Evolutionary conservation across 2,797 vertebrate species (phyloP).

Genomic region (Kryptolebias ocellatus): DNA sequence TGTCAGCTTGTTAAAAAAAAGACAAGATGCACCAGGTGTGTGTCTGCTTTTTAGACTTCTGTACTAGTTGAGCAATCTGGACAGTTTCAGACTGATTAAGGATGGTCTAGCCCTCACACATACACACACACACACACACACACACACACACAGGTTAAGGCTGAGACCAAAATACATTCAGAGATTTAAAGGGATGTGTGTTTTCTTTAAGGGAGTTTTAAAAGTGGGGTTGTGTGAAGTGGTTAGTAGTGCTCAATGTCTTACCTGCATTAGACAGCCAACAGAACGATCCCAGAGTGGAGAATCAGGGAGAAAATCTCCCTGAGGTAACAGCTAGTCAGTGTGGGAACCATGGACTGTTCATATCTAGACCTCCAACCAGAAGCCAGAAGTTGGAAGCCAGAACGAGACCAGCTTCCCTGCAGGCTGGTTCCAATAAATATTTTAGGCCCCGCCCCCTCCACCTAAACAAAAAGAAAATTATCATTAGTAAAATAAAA

Average conservation of each 20-base stretch:
- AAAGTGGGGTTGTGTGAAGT: not conserved
- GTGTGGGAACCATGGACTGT: not conserved
- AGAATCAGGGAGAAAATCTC: not conserved
- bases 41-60: not conserved
- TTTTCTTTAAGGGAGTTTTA: not conserved
- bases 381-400: no score
- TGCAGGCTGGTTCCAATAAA: no score
- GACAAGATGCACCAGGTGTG: constrained; percentile 29
- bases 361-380: no score
- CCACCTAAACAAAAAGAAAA: no score
- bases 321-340: not conserved
- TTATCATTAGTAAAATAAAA: no score
- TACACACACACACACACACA: not conserved
- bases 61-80: constrained; percentile 4
- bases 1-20: constrained; percentile 46
- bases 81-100: constrained; percentile 18
- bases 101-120: not conserved
- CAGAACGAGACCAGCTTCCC: no score
- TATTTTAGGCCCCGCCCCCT: no score
- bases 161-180: constrained; percentile 17
- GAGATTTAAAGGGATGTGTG: not conserved
- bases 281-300: not conserved
- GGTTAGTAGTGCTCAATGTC: not conserved
- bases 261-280: not conserved
- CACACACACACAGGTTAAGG: not conserved